Evolutionary conservation across 2,113 vertebrate genomes (phyloP).

Genomic region (Megatriorchis doriae): DNA sequence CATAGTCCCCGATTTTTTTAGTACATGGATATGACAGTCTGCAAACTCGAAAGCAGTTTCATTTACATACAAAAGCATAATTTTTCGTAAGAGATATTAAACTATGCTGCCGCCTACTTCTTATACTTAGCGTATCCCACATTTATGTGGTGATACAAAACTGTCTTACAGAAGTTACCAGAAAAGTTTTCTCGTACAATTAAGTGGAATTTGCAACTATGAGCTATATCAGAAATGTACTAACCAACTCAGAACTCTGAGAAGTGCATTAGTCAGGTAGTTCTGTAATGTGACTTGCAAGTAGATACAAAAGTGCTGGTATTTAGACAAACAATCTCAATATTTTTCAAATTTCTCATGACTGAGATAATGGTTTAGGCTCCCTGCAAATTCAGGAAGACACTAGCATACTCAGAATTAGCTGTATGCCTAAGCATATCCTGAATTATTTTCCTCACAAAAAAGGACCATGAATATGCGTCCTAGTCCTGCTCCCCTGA

Average conservation of each 20-base stretch:
- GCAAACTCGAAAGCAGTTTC: neutral
- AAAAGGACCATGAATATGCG: neutral
- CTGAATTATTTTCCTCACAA: neutral
- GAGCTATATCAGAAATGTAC: neutral
- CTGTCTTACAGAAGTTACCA: neutral
- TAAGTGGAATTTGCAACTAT: neutral
- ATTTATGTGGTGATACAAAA: neutral
- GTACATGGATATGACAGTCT: neutral
- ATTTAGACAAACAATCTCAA: neutral
- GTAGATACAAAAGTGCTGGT: neutral
- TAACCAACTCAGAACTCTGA: neutral
- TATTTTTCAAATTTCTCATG: neutral
- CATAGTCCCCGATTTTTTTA: neutral
- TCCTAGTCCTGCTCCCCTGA: neutral
- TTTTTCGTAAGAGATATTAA: neutral
- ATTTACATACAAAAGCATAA: neutral
- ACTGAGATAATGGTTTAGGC: neutral
- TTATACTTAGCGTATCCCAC: neutral
- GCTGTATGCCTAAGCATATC: neutral
- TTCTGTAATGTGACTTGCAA: neutral
- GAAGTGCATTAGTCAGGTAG: neutral
- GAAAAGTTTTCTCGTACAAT: neutral
- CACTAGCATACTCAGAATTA: neutral
- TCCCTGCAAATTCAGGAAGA: neutral
- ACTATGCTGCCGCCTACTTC: neutral